These are phyloP conservation scores for Nebria ingens DNA, from an alignment of 1,140 invertebrate species.

Conservation along the genomic window DNA sequence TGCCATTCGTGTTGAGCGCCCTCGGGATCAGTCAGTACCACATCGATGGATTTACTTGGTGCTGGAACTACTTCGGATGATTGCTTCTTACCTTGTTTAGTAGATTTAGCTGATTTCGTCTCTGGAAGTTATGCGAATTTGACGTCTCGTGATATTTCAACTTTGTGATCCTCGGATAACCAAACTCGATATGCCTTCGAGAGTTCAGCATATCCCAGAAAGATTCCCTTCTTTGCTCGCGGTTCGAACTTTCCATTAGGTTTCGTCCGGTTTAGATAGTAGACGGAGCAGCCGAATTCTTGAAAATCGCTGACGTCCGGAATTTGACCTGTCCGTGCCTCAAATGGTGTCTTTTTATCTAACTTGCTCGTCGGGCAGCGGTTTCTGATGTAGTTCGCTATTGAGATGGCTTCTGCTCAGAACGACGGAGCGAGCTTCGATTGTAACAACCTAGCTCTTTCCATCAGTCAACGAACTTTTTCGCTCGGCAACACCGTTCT, in stretches of 20 bases:
- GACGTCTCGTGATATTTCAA: too few relatives aligned
- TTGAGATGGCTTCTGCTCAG: background rate
- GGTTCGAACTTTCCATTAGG: too few relatives aligned
- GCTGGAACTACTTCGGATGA: background rate
- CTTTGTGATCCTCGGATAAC: too few relatives aligned
- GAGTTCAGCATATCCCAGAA: too few relatives aligned
- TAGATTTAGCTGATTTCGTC: background rate
- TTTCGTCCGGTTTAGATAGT: too few relatives aligned
- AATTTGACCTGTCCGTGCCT: too few relatives aligned
- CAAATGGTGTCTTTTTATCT: background rate
- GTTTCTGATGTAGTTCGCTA: background rate
- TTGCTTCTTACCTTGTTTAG: background rate
- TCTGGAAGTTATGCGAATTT: constrained; percentile 12
- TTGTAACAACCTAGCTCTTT: constrained; percentile 12
- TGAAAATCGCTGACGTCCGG: too few relatives aligned
- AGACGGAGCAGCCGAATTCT: too few relatives aligned
- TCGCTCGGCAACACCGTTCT: constrained; percentile 6
- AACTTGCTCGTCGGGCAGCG: background rate
- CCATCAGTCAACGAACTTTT: constrained; percentile 21
- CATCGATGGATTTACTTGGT: background rate
- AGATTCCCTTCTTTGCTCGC: too few relatives aligned
- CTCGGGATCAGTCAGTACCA: background rate
- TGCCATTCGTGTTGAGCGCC: background rate
- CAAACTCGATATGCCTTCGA: too few relatives aligned
- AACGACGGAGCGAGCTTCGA: background rate